A percentile compares a stretch with the other conserved stretches of the same genome.
Conservation (phyloP, 1,140 invertebrate species). For the Bombus turneri region DNA sequence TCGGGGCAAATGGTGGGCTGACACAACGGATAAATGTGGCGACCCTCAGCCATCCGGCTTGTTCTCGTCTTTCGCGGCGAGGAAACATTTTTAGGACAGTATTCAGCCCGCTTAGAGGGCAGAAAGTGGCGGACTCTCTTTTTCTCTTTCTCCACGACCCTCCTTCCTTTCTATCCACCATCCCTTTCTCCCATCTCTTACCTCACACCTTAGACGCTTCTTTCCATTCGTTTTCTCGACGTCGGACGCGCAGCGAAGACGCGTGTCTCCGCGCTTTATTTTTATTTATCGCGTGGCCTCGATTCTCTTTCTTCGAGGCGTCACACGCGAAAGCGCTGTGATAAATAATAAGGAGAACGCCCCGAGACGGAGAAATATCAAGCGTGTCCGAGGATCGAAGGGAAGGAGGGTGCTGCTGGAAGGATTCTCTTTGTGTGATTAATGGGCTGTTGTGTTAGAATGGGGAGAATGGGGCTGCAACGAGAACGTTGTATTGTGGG, state of each 20-base stretch:
- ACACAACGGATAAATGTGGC: constrained; percentile 54
- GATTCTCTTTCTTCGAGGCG: constrained; percentile 17
- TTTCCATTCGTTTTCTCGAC: constrained; percentile 2
- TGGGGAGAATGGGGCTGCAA: not conserved
- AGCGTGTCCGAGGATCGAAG: constrained; percentile 10
- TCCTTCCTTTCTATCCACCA: no score
- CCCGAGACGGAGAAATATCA: constrained; percentile 14
- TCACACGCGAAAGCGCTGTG: not conserved
- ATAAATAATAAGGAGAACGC: constrained; percentile 25
- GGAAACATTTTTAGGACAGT: constrained; percentile 61
- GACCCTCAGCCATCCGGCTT: constrained; percentile 3
- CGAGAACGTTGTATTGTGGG: not conserved
- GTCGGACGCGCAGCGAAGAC: not conserved
- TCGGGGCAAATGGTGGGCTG: constrained; percentile 53
- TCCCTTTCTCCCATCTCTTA: not conserved
- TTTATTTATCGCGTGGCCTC: constrained; percentile 48
- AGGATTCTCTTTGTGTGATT: constrained; percentile 13
- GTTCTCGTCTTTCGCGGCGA: constrained; percentile 24
- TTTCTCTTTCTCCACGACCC: no score
- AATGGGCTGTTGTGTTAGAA: not conserved
- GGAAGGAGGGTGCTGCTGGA: not conserved
- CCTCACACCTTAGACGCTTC: not conserved
- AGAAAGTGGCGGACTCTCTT: constrained; percentile 52
- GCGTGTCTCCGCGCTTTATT: constrained; percentile 2
- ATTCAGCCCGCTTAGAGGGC: constrained; percentile 57